A percentile compares a stretch with the other conserved stretches of the same genome.
Conservation (phyloP, 2,888 invertebrate species). For the Acheta domesticus region DNA sequence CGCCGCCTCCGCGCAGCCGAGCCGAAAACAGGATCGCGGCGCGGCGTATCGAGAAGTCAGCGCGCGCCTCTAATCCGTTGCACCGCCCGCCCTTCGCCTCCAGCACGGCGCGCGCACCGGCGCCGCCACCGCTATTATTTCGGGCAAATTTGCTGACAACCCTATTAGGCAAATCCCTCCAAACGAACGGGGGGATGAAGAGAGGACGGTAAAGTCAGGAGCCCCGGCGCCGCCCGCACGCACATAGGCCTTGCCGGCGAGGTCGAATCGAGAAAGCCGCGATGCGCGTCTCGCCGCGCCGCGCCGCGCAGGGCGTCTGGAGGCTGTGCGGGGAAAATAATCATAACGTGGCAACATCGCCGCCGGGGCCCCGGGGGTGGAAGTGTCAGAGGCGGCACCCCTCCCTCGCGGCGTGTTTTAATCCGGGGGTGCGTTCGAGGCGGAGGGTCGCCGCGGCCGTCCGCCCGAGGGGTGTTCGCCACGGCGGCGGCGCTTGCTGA, state of each 20-base stretch:
- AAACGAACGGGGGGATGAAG: constrained; percentile 26
- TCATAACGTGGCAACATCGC: constrained; percentile 29
- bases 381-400: constrained; percentile 18
- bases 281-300: background rate
- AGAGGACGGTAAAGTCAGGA: constrained; percentile 18
- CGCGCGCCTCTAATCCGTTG: background rate
- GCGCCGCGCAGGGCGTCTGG: background rate
- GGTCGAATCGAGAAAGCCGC: background rate
- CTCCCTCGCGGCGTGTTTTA: constrained; percentile 18
- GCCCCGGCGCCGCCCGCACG: background rate
- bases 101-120: background rate
- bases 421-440: background rate
- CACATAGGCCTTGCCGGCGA: background rate
- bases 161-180: constrained; percentile 36
- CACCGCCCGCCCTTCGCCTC: background rate
- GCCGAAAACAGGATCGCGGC: background rate
- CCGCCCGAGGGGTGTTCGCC: background rate
- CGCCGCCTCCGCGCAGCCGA: background rate
- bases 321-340: constrained; percentile 23
- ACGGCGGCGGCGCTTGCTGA: background rate
- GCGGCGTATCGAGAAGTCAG: constrained; percentile 3
- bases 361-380: constrained; percentile 1
- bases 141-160: constrained; percentile 37
- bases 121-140: constrained; percentile 32
- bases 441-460: background rate